A percentile compares a stretch with the other conserved stretches of the same genome.
These are phyloP conservation scores for Cyprinodon brontotheroides DNA, from an alignment of 2,113 vertebrate species.

Conservation along the genomic window DNA sequence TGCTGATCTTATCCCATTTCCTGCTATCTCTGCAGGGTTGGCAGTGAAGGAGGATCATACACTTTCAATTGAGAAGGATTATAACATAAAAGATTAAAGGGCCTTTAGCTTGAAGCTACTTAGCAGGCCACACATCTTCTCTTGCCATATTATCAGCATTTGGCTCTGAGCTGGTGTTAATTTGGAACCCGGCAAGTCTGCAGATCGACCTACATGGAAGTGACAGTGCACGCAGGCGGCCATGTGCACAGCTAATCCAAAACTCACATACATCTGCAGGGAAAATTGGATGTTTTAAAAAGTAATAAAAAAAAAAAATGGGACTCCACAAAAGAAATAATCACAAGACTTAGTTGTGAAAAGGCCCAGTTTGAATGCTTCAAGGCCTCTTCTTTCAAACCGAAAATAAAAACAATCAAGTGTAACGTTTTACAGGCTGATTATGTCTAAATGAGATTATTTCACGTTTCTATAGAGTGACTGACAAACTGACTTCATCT, in stretches of 20 bases:
- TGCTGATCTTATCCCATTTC: background rate
- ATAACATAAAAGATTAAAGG: background rate
- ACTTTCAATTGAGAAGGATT: background rate
- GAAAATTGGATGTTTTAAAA: background rate
- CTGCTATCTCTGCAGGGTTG: background rate
- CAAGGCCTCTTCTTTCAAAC: background rate
- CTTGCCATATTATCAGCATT: too few species aligned
- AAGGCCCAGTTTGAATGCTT: too few species aligned
- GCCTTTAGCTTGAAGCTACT: background rate
- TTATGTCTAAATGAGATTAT: background rate
- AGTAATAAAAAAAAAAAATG: background rate
- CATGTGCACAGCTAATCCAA: background rate
- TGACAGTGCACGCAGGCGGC: slow-evolving; percentile 3
- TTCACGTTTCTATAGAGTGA: background rate
- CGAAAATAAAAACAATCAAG: background rate
- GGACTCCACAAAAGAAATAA: background rate
- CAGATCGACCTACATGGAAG: background rate
- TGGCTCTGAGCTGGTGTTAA: background rate
- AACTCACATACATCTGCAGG: background rate
- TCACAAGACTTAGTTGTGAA: background rate
- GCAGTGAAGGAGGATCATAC: background rate
- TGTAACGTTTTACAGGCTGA: background rate
- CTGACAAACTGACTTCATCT: background rate
- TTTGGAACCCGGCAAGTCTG: background rate
- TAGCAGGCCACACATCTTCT: background rate